Conservation (phyloP, 2,888 invertebrate species). For the Cheilosia vernalis region DNA sequence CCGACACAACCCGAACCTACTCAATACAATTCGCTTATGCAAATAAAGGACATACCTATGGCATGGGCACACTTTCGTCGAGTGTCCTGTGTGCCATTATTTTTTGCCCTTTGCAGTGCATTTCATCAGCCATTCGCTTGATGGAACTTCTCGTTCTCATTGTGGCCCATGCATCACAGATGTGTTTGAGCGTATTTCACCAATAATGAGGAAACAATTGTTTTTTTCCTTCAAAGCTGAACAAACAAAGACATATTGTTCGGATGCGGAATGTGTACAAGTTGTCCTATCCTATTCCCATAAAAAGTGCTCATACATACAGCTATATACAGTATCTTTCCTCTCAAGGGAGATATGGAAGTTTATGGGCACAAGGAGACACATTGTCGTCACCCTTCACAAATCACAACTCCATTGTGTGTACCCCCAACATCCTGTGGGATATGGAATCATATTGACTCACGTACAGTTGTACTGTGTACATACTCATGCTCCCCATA, state of each 20-base stretch:
- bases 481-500: constrained; percentile 47
- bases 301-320: neutral
- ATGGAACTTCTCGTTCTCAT: constrained; percentile 17
- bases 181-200: constrained; percentile 12
- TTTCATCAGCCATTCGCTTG: neutral
- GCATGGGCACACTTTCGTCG: too few species aligned
- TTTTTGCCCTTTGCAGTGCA: too few species aligned
- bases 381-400: constrained; percentile 54
- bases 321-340: constrained; percentile 15
- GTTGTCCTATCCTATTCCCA: neutral
- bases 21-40: constrained; percentile 18
- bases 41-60: neutral
- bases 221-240: constrained; percentile 3
- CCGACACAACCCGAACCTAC: neutral
- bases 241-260: constrained; percentile 30
- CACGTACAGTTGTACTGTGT: constrained; percentile 2
- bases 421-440: constrained; percentile 62
- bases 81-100: constrained; percentile 4
- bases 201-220: constrained; percentile 46
- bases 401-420: constrained; percentile 44
- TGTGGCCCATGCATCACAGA: constrained; percentile 28
- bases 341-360: constrained; percentile 19
- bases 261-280: neutral
- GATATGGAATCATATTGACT: constrained; percentile 24
- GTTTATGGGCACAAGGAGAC: constrained; percentile 44